These are phyloP conservation scores for Colistium nudipinnis DNA, from an alignment of 2,113 vertebrate species.

Conservation along the genomic window DNA sequence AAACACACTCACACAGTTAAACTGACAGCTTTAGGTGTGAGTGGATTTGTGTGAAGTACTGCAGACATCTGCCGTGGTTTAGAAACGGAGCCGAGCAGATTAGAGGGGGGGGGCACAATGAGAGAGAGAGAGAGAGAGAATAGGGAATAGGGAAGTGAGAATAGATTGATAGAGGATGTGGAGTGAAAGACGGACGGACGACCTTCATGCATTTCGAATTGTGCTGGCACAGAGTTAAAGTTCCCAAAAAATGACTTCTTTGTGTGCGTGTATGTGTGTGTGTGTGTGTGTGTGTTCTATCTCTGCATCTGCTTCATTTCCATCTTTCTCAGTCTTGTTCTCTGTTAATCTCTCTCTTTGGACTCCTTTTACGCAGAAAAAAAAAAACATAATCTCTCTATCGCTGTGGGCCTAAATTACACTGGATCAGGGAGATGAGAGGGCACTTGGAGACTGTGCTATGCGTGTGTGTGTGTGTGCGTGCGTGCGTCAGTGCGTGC, in stretches of 20 bases:
- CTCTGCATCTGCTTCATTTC: constrained; percentile 48
- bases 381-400: constrained; percentile 63
- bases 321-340: constrained; percentile 19
- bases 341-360: constrained; percentile 23
- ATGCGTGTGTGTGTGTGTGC: constrained; percentile 29
- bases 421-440: constrained; percentile 58
- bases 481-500: constrained; percentile 18
- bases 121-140: constrained; percentile 19
- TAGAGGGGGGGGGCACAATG: constrained; percentile 4
- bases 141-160: constrained; percentile 63
- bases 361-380: constrained; percentile 50
- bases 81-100: constrained; percentile 49
- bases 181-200: constrained; percentile 43
- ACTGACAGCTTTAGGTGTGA: constrained; percentile 47
- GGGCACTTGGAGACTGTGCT: constrained; percentile 34
- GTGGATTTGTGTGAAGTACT: constrained; percentile 22
- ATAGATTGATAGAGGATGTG: constrained; percentile 51
- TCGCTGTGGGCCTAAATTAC: constrained; percentile 75
- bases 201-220: constrained; percentile 49
- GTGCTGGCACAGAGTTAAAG: constrained; percentile 46
- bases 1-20: constrained; percentile 13
- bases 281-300: constrained; percentile 19
- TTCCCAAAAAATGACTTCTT: constrained; percentile 44
- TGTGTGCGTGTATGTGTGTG: constrained; percentile 7
- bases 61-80: constrained; percentile 54